phyloP scores from a whole-genome alignment of 2,888 invertebrate species.

The Anoplius nigerrimus region DNA sequence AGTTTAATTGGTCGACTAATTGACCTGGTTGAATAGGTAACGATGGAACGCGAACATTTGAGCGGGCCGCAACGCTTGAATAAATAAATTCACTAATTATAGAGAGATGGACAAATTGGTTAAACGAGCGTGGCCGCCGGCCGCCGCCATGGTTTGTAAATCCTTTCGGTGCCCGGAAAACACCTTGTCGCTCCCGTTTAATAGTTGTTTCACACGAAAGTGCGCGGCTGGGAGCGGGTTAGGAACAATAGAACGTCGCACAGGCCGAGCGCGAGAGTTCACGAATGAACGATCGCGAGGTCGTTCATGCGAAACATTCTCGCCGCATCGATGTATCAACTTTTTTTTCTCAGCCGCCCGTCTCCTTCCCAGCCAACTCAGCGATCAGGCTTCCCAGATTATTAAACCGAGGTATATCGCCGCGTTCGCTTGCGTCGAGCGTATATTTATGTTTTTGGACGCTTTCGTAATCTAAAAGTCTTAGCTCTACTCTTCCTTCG shows the following conservation, averaged over 20 bases:
- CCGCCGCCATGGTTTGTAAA: neutral
- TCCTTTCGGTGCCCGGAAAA: neutral
- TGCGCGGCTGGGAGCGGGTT: too few species aligned
- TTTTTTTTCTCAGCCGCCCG: neutral
- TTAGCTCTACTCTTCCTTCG: too few species aligned
- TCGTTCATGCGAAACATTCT: neutral
- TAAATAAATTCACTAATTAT: constrained; percentile 8
- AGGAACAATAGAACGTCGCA: neutral
- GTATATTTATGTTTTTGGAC: too few species aligned
- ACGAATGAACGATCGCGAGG: neutral
- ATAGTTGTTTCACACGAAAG: too few species aligned
- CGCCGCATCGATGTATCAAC: neutral
- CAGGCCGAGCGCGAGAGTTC: neutral
- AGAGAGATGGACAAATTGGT: constrained; percentile 3
- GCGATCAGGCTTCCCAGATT: neutral
- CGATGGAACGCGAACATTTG: neutral
- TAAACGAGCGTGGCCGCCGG: neutral
- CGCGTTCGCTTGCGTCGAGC: too few species aligned
- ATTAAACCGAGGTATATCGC: neutral
- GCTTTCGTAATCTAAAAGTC: too few species aligned
- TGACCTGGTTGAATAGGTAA: neutral
- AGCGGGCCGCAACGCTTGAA: constrained; percentile 1
- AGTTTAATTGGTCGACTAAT: constrained; percentile 4
- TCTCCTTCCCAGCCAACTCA: neutral
- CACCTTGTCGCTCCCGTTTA: neutral